A percentile compares a stretch with the other conserved stretches of the same genome.
These are phyloP conservation scores for Pangasius larnaudii DNA, from an alignment of 2,797 vertebrate species.

Conservation along the genomic window DNA sequence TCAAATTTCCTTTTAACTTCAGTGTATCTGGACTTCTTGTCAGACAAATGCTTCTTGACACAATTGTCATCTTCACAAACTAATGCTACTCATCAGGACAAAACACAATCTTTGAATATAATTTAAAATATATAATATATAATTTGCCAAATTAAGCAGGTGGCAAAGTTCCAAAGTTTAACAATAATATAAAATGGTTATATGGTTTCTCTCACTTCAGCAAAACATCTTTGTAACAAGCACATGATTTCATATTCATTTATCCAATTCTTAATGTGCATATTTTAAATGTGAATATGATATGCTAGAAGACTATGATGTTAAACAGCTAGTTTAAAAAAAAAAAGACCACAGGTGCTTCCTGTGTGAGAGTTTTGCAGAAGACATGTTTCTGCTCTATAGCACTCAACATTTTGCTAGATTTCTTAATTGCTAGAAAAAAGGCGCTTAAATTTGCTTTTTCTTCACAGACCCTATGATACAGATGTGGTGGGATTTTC, in stretches of 20 bases:
- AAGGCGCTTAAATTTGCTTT: neutral
- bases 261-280: neutral
- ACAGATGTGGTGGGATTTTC: conserved; percentile 13
- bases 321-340: neutral
- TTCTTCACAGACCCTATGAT: neutral
- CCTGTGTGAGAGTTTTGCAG: conserved; percentile 19
- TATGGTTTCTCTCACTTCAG: neutral
- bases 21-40: no score
- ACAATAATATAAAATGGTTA: neutral
- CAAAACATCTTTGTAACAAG: neutral
- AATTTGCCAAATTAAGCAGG: neutral
- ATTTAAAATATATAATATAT: neutral
- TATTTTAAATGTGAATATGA: neutral
- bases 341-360: conserved; percentile 29
- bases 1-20: neutral
- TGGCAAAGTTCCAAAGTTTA: neutral
- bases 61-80: neutral
- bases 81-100: neutral
- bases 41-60: neutral
- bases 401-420: neutral
- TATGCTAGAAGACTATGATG: neutral
- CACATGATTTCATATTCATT: neutral
- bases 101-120: neutral
- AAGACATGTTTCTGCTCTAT: neutral
- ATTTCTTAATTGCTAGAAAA: neutral